Evolutionary conservation across 2,888 invertebrate species (phyloP).

Genomic region (Agrilus cyanescens): DNA sequence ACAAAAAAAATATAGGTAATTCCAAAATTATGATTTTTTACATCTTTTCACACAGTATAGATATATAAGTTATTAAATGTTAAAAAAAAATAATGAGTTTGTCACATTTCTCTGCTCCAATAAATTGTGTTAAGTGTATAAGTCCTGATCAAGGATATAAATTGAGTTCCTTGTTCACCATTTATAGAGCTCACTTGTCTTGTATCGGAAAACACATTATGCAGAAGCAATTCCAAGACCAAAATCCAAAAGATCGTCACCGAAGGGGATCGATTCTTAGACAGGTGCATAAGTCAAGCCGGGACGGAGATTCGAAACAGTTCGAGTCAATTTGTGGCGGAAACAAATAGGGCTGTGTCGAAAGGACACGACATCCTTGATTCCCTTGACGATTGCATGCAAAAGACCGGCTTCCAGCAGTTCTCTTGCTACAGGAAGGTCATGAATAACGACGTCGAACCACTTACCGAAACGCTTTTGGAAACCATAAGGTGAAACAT

Average conservation of each 20-base stretch:
- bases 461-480: slow-evolving; percentile 25
- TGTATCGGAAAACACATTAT: neutral
- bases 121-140: too few species aligned
- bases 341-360: slow-evolving; percentile 17
- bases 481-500: slow-evolving; percentile 23
- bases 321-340: slow-evolving; percentile 12
- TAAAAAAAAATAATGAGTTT: too few species aligned
- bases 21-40: too few species aligned
- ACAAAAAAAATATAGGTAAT: too few species aligned
- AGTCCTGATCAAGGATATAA: too few species aligned
- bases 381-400: slow-evolving; percentile 20
- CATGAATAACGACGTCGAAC: slow-evolving; percentile 21
- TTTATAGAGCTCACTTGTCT: neutral
- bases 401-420: slow-evolving; percentile 20
- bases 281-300: neutral
- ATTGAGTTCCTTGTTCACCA: neutral
- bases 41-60: too few species aligned
- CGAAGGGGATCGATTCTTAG: neutral
- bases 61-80: too few species aligned
- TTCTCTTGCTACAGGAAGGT: slow-evolving; percentile 27
- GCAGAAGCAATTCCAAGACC: neutral
- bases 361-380: slow-evolving; percentile 21
- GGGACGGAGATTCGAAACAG: slow-evolving; percentile 4
- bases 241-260: neutral
- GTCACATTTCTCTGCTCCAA: too few species aligned